A percentile compares a stretch with the other conserved stretches of the same genome.
Conservation (phyloP, 2,113 vertebrate genomes). For the Australoheros scitulus region DNA sequence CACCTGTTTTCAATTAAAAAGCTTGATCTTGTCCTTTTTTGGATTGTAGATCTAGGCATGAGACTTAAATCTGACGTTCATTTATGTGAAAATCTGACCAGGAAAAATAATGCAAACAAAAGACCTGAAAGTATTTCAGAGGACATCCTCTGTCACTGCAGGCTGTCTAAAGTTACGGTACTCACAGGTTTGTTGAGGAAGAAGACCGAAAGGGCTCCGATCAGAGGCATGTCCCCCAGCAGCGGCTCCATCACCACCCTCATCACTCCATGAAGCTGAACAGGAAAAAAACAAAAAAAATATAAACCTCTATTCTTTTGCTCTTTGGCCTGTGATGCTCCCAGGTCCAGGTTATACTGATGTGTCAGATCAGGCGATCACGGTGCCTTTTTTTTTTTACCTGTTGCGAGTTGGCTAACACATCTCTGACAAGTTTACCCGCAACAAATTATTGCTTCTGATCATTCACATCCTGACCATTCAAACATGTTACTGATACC, state of each 20-base stretch:
- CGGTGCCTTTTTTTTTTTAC: too few relatives aligned
- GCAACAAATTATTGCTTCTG: rapidly evolving
- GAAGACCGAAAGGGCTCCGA: slow-evolving; percentile 93
- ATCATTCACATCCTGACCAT: background rate
- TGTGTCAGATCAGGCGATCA: too few relatives aligned
- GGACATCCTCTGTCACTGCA: background rate
- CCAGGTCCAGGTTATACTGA: background rate
- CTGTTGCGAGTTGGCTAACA: background rate
- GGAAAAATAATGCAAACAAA: background rate
- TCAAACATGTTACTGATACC: rapidly evolving
- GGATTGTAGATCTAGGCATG: background rate
- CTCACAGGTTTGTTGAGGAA: slow-evolving; percentile 97
- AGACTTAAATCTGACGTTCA: background rate
- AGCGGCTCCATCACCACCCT: slow-evolving; percentile 95
- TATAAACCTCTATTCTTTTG: background rate
- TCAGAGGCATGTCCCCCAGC: slow-evolving; percentile 94
- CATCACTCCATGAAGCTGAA: slow-evolving; percentile 93
- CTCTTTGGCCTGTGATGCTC: background rate
- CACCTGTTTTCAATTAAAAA: background rate
- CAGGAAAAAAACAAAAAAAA: background rate
- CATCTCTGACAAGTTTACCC: background rate
- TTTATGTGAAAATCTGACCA: rapidly evolving
- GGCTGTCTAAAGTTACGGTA: background rate
- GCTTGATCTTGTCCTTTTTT: rapidly evolving
- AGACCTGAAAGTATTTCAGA: background rate